These are phyloP conservation scores for Morelia viridis DNA, from an alignment of 2,797 vertebrate species.

Conservation along the genomic window DNA sequence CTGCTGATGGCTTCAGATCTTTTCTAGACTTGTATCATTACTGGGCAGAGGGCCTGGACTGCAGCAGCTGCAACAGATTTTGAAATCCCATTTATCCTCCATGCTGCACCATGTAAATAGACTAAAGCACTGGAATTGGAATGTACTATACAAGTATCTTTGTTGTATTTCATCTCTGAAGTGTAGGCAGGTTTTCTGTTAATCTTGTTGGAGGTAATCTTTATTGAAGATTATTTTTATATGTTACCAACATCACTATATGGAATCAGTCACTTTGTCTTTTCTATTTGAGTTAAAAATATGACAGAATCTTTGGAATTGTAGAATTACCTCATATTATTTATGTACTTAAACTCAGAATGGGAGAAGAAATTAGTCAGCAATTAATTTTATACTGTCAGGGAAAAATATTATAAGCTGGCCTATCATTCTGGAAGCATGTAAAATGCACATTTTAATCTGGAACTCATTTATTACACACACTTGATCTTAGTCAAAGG, in stretches of 20 bases:
- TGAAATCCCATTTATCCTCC: neutral
- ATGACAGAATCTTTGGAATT: neutral
- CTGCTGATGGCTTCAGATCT: neutral
- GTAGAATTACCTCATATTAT: neutral
- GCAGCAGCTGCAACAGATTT: neutral
- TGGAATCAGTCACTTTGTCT: neutral
- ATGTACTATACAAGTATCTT: neutral
- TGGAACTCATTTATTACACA: neutral
- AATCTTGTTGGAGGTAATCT: neutral
- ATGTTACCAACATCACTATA: neutral
- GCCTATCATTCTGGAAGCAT: neutral
- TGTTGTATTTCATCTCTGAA: neutral
- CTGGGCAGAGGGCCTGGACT: neutral
- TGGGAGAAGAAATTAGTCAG: neutral
- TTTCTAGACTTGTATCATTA: conserved; percentile 6
- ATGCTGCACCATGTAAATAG: neutral
- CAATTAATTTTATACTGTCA: neutral
- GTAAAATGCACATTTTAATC: neutral
- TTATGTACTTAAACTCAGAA: neutral
- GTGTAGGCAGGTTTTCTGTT: neutral
- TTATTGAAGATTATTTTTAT: neutral
- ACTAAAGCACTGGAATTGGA: neutral
- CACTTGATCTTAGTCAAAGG: neutral
- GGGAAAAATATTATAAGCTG: neutral
- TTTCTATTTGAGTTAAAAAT: neutral